These are phyloP conservation scores for Abscondita cerata DNA, from an alignment of 2,888 invertebrate genomes.

Conservation along the genomic window DNA sequence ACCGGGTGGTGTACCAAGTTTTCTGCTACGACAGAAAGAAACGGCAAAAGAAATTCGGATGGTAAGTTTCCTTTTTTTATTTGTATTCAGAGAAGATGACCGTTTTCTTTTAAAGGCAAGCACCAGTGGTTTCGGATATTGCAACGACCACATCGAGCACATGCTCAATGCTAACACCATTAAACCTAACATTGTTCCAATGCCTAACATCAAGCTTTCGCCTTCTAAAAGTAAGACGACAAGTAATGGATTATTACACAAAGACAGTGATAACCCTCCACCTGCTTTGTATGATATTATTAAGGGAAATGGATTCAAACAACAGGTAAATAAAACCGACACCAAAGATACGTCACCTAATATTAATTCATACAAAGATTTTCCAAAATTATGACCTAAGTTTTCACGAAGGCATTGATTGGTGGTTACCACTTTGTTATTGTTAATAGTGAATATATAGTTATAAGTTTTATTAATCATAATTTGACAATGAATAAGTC, in stretches of 20 bases:
- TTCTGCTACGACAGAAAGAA: background rate
- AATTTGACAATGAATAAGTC: too few relatives aligned
- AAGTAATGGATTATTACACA: too few relatives aligned
- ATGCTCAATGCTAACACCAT: background rate
- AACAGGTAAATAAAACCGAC: background rate
- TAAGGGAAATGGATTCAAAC: background rate
- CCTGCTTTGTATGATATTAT: background rate
- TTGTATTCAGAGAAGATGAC: too few relatives aligned
- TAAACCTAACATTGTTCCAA: background rate
- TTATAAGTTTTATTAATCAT: too few relatives aligned
- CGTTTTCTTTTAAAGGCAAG: background rate
- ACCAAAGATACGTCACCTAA: background rate
- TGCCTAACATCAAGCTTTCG: background rate
- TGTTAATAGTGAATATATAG: too few relatives aligned
- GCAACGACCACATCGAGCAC: conserved; percentile 8
- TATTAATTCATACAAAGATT: background rate
- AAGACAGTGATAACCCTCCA: background rate
- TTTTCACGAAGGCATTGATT: too few relatives aligned
- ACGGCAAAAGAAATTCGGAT: background rate
- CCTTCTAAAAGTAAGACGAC: background rate
- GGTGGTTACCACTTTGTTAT: too few relatives aligned
- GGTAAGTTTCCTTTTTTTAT: background rate
- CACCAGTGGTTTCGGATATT: background rate
- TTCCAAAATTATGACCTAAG: background rate
- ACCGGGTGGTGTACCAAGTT: background rate